Evolutionary conservation across 2,113 vertebrate genomes (phyloP), one percentile per base, ranked within the genome.

Genomic region (Coptodon rendalli): DNA sequence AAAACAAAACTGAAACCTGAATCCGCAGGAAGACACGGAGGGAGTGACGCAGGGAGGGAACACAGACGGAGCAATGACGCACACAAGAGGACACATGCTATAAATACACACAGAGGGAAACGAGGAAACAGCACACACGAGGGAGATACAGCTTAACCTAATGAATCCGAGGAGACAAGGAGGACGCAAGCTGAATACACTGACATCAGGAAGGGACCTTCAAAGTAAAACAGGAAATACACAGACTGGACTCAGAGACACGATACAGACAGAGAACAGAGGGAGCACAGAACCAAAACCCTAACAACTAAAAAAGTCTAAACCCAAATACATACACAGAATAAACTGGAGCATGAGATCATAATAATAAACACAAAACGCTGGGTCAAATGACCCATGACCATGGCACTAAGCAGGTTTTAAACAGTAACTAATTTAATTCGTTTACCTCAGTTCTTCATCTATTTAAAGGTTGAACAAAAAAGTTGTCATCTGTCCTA

Each of bases 21-120:
- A 53, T 0, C 52, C 2, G 19, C 19, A 53, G 19, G 50, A 2
- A n/a, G 52, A 53, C 52, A 53, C 50, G 27, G 27, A 27, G 27
- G 27, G 27, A 27, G 27, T 27, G 27, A 27, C 27, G 9, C 1
- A n/a, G 17, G 17, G 50, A 52, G 17, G 52, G 10, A 22, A 53
- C 52, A 3, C 19, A 2, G 52, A 53, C 52, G 3, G 52, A 53
- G 0, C 52, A 22, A 53, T 53, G n/a, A 53, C 0, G 5, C 52
- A 53, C 52, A 53, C 1, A n/a, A 53, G 5, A 53, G 5, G 52
- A 53, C 52, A 53, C 19, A 1, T 22, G 0, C 52, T 53, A 53
- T 53, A 53, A 53, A 53, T 53, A 4, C n/a, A 1, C 52, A 22
- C 2, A 53, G 52, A 54, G 52, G 27, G 3, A 54, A 54, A 54